phyloP scores from a whole-genome alignment of 1,140 invertebrate genomes.

The Alviniconcha marisindica region DNA sequence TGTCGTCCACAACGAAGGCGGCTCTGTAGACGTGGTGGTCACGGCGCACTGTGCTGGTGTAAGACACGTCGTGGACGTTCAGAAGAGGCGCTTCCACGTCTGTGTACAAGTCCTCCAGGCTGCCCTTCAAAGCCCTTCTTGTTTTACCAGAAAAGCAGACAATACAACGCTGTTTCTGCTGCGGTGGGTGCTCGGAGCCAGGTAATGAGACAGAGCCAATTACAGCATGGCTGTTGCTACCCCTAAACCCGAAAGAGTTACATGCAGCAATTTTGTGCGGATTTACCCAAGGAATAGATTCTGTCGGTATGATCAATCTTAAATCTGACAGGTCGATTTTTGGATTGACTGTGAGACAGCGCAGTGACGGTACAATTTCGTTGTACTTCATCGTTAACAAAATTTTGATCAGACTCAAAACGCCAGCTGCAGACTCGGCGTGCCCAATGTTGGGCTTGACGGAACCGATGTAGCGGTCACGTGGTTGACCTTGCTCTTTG shows the following conservation, averaged over 20 bases:
- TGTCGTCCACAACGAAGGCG: slow-evolving; percentile 40
- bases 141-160: slow-evolving; percentile 43
- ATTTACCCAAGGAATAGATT: slow-evolving; percentile 69
- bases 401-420: slow-evolving; percentile 47
- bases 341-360: slow-evolving; percentile 55
- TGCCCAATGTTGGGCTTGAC: slow-evolving; percentile 70
- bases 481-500: slow-evolving; percentile 18
- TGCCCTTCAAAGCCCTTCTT: slow-evolving; percentile 31
- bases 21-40: slow-evolving; percentile 48
- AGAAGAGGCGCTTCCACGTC: slow-evolving; percentile 8
- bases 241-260: slow-evolving; percentile 70
- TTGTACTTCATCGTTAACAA: slow-evolving; percentile 66
- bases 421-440: slow-evolving; percentile 44
- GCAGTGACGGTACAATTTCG: slow-evolving; percentile 57
- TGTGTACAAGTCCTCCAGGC: slow-evolving; percentile 29
- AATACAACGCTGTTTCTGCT: too few relatives aligned
- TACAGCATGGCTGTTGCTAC: slow-evolving; percentile 63
- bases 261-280: slow-evolving; percentile 50
- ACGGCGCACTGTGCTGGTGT: slow-evolving; percentile 51
- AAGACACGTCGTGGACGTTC: slow-evolving; percentile 48
- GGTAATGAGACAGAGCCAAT: slow-evolving; percentile 26
- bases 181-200: too few relatives aligned
- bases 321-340: slow-evolving; percentile 54
- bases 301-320: slow-evolving; percentile 53
- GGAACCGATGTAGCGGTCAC: slow-evolving; percentile 58